Evolutionary conservation across 2,113 vertebrate genomes (phyloP).

Genomic region (Poecile atricapillus): DNA sequence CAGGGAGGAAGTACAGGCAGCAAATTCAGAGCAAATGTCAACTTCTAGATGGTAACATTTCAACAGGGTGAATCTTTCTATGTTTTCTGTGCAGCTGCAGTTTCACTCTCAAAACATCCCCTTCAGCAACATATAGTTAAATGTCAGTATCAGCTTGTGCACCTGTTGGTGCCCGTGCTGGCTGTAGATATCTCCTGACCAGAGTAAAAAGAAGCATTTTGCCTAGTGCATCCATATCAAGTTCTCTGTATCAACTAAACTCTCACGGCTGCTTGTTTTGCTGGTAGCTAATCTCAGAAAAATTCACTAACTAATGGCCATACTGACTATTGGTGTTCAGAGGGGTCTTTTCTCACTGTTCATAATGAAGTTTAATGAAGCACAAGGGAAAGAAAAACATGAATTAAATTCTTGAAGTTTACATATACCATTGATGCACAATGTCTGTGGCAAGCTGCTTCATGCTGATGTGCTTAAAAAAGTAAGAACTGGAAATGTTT

Average conservation of each 20-base stretch:
- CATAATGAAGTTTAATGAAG: background rate
- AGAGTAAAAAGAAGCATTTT: background rate
- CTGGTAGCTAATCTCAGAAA: background rate
- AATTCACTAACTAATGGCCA: background rate
- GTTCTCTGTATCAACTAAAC: background rate
- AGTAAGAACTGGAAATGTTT: background rate
- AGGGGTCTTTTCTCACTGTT: background rate
- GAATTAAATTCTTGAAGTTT: background rate
- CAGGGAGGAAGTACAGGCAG: background rate
- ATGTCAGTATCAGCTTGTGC: background rate
- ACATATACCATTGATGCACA: accelerated
- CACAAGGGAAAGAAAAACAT: background rate
- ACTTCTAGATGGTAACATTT: background rate
- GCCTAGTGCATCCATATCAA: background rate
- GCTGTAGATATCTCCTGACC: background rate
- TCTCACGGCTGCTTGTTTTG: background rate
- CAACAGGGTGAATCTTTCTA: background rate
- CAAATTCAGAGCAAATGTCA: background rate
- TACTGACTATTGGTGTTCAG: background rate
- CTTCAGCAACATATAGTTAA: accelerated
- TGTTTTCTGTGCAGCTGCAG: background rate
- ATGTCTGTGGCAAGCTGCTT: background rate
- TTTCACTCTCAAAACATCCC: background rate
- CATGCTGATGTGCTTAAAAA: background rate
- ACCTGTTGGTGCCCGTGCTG: background rate